phyloP scores from a whole-genome alignment of 1,140 invertebrate genomes.

The Vanessa tameamea region DNA sequence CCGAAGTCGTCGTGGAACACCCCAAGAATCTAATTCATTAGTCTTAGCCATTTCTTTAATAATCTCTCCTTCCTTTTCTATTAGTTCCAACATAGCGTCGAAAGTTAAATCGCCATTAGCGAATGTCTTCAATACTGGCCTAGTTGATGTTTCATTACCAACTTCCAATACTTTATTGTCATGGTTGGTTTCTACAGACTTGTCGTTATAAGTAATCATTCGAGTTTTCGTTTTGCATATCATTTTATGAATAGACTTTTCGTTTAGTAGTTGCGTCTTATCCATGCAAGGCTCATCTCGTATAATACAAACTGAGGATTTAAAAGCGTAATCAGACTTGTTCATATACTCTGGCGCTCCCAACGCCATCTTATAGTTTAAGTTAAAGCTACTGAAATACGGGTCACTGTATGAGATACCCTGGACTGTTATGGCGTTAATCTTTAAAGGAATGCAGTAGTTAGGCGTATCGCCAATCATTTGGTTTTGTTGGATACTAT shows the following conservation, averaged over 20 bases:
- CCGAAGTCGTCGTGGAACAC: constrained; percentile 82
- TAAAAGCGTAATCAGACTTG: constrained; percentile 83
- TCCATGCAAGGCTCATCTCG: constrained; percentile 73
- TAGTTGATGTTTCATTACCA: constrained; percentile 49
- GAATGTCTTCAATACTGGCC: constrained; percentile 59
- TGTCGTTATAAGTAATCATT: constrained; percentile 68
- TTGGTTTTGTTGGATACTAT: constrained; percentile 82
- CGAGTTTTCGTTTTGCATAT: constrained; percentile 74
- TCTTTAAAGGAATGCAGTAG: constrained; percentile 84
- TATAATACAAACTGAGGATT: constrained; percentile 81
- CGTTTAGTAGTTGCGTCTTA: constrained; percentile 73
- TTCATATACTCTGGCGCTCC: constrained; percentile 78
- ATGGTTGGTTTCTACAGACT: constrained; percentile 67
- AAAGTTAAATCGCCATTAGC: constrained; percentile 72
- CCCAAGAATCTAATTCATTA: constrained; percentile 79
- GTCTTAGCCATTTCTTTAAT: constrained; percentile 54
- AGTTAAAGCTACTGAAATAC: constrained; percentile 83
- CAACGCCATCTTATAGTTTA: constrained; percentile 80
- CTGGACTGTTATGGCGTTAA: constrained; percentile 82
- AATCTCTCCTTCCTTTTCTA: constrained; percentile 59
- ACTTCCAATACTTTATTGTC: constrained; percentile 73
- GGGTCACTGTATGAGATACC: constrained; percentile 83
- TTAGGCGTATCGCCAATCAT: constrained; percentile 82
- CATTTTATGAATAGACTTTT: constrained; percentile 74
- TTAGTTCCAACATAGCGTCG: constrained; percentile 71